phyloP scores from a whole-genome alignment of 2,797 vertebrate species.

The Gallirallus australis region DNA sequence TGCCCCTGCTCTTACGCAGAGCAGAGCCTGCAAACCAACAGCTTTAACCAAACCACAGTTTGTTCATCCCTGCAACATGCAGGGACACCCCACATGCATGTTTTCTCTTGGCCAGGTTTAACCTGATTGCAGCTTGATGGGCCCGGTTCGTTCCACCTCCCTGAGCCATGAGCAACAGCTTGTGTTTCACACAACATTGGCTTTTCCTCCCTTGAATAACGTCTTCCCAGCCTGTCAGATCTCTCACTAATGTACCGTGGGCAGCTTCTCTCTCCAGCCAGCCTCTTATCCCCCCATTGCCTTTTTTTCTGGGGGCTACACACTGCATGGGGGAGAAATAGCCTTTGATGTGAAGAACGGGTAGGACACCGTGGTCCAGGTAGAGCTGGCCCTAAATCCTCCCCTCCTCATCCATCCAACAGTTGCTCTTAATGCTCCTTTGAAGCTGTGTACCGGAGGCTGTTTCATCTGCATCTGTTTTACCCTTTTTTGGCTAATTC shows the following conservation, averaged over 20 bases:
- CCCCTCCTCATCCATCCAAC: background rate
- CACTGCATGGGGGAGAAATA: background rate
- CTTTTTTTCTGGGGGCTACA: background rate
- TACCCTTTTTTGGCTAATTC: background rate
- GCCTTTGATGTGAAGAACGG: background rate
- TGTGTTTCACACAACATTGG: fast-evolving
- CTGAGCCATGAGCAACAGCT: background rate
- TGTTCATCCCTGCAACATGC: background rate
- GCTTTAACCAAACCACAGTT: fast-evolving
- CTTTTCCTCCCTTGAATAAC: background rate
- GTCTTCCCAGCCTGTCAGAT: background rate
- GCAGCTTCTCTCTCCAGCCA: background rate
- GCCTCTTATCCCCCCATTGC: background rate
- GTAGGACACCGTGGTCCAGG: background rate
- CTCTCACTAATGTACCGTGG: background rate
- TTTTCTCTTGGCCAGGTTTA: background rate
- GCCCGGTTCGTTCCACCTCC: background rate
- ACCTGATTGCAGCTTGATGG: background rate
- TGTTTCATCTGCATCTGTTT: background rate
- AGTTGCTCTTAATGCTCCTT: background rate
- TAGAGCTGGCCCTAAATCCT: background rate
- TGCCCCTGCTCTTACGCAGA: fast-evolving
- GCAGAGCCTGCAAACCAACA: background rate
- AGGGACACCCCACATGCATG: fast-evolving
- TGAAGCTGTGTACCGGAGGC: background rate